These are phyloP conservation scores for Naso thynnoides DNA, from an alignment of 2,797 vertebrate genomes.

Conservation along the genomic window DNA sequence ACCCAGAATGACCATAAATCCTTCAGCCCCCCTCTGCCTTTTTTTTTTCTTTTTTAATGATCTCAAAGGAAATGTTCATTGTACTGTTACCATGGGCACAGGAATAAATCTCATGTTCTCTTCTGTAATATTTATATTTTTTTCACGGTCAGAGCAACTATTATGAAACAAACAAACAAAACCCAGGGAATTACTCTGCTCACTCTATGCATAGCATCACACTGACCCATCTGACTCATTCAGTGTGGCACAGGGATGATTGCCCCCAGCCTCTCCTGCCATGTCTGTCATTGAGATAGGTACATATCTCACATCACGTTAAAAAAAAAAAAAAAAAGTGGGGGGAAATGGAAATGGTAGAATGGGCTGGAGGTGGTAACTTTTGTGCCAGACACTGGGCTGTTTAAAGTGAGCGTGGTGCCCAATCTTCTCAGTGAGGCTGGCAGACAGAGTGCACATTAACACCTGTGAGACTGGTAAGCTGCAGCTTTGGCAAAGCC, in stretches of 20 bases:
- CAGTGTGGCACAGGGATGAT: constrained; percentile 21
- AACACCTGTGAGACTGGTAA: constrained; percentile 81
- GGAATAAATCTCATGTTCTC: constrained; percentile 29
- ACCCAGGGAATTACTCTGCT: constrained; percentile 7
- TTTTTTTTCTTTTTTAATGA: constrained; percentile 41
- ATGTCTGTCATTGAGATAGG: constrained; percentile 28
- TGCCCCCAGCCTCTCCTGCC: constrained; percentile 31
- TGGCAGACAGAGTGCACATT: constrained; percentile 78
- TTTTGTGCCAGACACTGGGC: constrained; percentile 50
- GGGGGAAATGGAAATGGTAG: neutral
- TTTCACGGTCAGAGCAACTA: constrained; percentile 9
- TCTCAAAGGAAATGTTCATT: constrained; percentile 61
- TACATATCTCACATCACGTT: constrained; percentile 18
- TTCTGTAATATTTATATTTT: constrained; percentile 14
- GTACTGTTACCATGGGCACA: constrained; percentile 65
- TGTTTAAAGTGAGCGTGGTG: constrained; percentile 61
- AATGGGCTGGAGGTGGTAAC: constrained; percentile 52
- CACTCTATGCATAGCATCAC: constrained; percentile 23
- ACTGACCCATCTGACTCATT: constrained; percentile 11
- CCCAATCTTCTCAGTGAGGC: constrained; percentile 72
- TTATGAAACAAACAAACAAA: constrained; percentile 14
- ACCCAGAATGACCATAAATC: constrained; percentile 50
- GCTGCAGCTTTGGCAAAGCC: constrained; percentile 78
- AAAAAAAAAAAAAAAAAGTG: constrained; percentile 10
- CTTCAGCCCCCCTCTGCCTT: constrained; percentile 7